Conservation (phyloP, 1,140 invertebrate genomes). For the Drosophila sechellia region DNA sequence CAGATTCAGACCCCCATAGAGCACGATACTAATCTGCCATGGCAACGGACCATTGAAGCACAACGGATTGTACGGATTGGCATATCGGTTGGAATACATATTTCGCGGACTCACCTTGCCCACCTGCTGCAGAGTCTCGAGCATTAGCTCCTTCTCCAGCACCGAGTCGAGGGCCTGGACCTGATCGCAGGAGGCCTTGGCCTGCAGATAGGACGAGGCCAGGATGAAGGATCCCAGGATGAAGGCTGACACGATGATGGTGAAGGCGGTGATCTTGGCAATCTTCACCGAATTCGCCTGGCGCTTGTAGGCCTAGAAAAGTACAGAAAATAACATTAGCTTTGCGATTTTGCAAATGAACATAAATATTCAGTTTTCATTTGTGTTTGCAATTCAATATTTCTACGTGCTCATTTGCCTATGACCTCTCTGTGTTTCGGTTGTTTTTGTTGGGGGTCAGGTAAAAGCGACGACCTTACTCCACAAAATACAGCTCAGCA, state of each 20-base stretch:
- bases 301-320: constrained; percentile 90
- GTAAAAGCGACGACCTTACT: constrained; percentile 46
- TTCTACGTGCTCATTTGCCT: constrained; percentile 50
- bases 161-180: constrained; percentile 87
- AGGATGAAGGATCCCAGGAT: constrained; percentile 92
- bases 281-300: constrained; percentile 91
- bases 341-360: neutral
- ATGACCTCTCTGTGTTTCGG: constrained; percentile 55
- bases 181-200: constrained; percentile 89
- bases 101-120: constrained; percentile 85
- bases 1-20: constrained; percentile 22
- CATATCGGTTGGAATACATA: neutral
- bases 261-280: constrained; percentile 91
- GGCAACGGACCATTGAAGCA: constrained; percentile 44
- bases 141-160: constrained; percentile 87
- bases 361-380: neutral
- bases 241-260: constrained; percentile 90
- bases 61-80: constrained; percentile 25
- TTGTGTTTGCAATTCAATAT: constrained; percentile 9
- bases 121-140: constrained; percentile 87
- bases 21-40: constrained; percentile 55
- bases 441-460: constrained; percentile 26
- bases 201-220: constrained; percentile 92
- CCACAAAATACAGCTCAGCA: constrained; percentile 36
- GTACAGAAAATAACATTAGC: constrained; percentile 13